Conservation (phyloP, 2,888 invertebrate genomes). For the Parelbella ahira region DNA sequence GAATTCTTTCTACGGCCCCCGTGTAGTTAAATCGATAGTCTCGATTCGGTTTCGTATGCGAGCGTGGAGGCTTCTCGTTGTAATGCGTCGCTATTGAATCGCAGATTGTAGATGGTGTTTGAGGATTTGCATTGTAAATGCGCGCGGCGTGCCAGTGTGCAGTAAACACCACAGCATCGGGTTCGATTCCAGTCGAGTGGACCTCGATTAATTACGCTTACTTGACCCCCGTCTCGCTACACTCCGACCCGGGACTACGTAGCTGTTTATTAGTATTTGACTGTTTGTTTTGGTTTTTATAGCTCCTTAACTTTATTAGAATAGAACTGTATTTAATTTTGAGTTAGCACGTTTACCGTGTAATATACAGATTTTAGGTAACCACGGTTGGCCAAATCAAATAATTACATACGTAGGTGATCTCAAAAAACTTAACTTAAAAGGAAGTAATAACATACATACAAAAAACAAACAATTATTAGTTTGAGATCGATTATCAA, state of each 20-base stretch:
- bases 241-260: slow-evolving; percentile 27
- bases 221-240: slow-evolving; percentile 42
- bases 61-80: slow-evolving; percentile 42
- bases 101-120: slow-evolving; percentile 61
- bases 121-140: slow-evolving; percentile 74
- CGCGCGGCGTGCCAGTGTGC: slow-evolving; percentile 54
- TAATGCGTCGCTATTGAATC: slow-evolving; percentile 56
- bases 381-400: no score
- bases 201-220: slow-evolving; percentile 62
- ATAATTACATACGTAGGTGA: background rate
- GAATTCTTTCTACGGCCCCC: slow-evolving; percentile 71
- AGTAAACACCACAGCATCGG: slow-evolving; percentile 51
- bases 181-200: slow-evolving; percentile 59
- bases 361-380: no score
- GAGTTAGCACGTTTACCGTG: no score
- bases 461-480: background rate
- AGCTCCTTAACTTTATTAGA: no score
- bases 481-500: background rate
- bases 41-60: slow-evolving; percentile 50
- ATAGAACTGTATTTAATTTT: no score
- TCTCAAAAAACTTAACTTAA: no score
- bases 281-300: slow-evolving; percentile 3
- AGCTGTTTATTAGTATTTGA: no score
- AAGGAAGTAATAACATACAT: no score
- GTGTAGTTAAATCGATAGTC: slow-evolving; percentile 74